phyloP scores from a whole-genome alignment of 2,888 invertebrate genomes.

The Tethea ocularis region DNA sequence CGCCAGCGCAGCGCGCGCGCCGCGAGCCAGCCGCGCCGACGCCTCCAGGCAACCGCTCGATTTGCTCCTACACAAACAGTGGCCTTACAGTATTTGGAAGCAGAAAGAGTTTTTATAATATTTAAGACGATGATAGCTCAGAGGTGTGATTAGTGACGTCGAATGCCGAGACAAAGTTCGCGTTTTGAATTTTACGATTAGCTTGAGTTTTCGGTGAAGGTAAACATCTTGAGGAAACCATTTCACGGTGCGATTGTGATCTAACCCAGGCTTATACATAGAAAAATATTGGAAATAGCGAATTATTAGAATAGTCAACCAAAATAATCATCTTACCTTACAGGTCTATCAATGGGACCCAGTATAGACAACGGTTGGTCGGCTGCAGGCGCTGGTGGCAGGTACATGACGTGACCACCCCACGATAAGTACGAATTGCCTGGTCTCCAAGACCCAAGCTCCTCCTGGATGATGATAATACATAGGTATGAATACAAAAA shows the following conservation, averaged over 20 bases:
- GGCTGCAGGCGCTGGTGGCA: constrained; percentile 81
- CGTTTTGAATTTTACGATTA: too few relatives aligned
- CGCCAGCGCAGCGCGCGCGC: constrained; percentile 63
- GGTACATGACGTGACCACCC: constrained; percentile 91
- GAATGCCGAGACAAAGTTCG: too few relatives aligned
- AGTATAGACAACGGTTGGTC: constrained; percentile 72
- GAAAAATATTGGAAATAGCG: too few relatives aligned
- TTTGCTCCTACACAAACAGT: constrained; percentile 61
- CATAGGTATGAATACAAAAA: not conserved
- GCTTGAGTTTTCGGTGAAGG: too few relatives aligned
- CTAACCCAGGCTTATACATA: too few relatives aligned
- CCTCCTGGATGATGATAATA: constrained; percentile 52
- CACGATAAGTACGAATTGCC: constrained; percentile 83
- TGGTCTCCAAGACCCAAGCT: constrained; percentile 56
- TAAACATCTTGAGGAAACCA: too few relatives aligned
- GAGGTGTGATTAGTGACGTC: too few relatives aligned
- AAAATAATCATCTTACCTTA: constrained; percentile 56
- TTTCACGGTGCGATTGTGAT: too few relatives aligned
- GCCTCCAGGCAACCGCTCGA: constrained; percentile 75
- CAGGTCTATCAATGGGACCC: constrained; percentile 65
- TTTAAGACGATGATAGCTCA: too few relatives aligned
- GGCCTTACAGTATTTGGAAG: too few relatives aligned
- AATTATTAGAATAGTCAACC: not conserved
- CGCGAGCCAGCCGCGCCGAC: constrained; percentile 64
- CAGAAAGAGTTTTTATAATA: too few relatives aligned